Percentiles rank a stretch among this genome's conserved stretches.
phyloP scores from a whole-genome alignment of 2,888 invertebrate genomes.

The Molorchus minor region DNA sequence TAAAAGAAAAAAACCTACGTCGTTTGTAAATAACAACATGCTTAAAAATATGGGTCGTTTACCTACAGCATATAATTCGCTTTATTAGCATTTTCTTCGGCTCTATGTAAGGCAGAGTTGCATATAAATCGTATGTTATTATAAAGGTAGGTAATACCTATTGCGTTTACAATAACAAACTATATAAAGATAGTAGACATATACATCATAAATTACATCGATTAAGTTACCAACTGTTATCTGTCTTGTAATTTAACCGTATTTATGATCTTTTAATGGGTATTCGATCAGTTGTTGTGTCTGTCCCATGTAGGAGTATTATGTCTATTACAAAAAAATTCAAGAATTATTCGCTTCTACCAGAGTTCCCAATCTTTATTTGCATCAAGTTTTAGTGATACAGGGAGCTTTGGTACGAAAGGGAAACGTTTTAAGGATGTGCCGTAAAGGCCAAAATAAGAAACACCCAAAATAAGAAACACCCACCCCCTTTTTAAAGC shows the following conservation, averaged over 20 bases:
- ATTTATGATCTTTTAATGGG: slow-evolving; percentile 18
- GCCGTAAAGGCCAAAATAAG: no score
- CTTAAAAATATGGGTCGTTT: not conserved
- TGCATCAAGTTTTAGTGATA: no score
- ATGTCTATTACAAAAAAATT: no score
- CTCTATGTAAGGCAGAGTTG: not conserved
- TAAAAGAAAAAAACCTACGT: no score
- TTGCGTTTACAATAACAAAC: not conserved
- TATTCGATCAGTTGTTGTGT: slow-evolving; percentile 14
- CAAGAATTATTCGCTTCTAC: no score
- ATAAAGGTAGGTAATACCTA: no score
- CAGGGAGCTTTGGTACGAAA: no score
- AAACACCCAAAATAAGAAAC: no score
- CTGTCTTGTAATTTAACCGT: slow-evolving; percentile 3
- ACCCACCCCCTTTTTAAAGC: no score
- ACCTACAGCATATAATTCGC: not conserved
- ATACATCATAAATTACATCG: slow-evolving; percentile 3
- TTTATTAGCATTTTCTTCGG: not conserved
- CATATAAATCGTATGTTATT: not conserved
- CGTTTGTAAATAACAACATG: no score
- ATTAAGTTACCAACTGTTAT: slow-evolving; percentile 11
- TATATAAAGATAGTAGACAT: not conserved
- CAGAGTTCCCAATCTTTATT: no score
- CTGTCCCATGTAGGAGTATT: slow-evolving; percentile 16
- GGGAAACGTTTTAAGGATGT: no score